A percentile compares a stretch with the other conserved stretches of the same genome.
Conservation (phyloP, 2,113 vertebrate species). For the Etheostoma cragini region DNA sequence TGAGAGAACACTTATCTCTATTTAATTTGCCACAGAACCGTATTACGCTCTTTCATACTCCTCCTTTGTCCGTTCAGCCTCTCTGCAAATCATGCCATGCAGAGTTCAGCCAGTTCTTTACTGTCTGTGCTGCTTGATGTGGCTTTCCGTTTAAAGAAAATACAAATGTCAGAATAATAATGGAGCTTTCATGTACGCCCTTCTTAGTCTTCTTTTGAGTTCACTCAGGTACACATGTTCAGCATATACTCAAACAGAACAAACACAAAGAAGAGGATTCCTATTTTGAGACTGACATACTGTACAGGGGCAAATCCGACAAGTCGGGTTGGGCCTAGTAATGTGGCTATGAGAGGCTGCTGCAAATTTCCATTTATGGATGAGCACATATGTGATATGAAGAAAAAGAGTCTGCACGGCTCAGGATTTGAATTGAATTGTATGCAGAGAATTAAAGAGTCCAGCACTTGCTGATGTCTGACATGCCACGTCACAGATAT, state of each 20-base stretch:
- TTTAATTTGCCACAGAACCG: conserved; percentile 54
- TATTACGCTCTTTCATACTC: conserved; percentile 24
- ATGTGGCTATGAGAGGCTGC: conserved; percentile 14
- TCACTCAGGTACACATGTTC: conserved; percentile 11
- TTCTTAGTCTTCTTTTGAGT: conserved; percentile 14
- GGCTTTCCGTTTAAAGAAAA: conserved; percentile 37
- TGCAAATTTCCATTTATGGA: conserved; percentile 37
- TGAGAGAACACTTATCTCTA: conserved; percentile 44
- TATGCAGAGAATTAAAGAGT: conserved; percentile 23
- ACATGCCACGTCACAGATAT: conserved; percentile 3
- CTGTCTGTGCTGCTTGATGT: background rate
- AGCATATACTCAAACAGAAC: conserved; percentile 12
- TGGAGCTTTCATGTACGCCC: conserved; percentile 25
- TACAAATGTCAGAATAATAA: conserved; percentile 34
- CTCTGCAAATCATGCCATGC: conserved; percentile 30
- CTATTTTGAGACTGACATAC: conserved; percentile 1
- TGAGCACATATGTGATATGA: conserved; percentile 18
- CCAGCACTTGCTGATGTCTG: conserved; percentile 7
- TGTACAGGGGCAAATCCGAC: conserved; percentile 15
- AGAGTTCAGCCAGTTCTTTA: conserved; percentile 34
- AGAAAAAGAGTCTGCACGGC: background rate
- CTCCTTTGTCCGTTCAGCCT: conserved; percentile 21
- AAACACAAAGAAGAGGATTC: conserved; percentile 1
- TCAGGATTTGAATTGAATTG: conserved; percentile 35
- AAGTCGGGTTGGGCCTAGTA: conserved; percentile 9